A percentile compares a stretch with the other conserved stretches of the same genome.
Conservation (phyloP, 2,113 vertebrate species). For the Podarcis muralis region DNA sequence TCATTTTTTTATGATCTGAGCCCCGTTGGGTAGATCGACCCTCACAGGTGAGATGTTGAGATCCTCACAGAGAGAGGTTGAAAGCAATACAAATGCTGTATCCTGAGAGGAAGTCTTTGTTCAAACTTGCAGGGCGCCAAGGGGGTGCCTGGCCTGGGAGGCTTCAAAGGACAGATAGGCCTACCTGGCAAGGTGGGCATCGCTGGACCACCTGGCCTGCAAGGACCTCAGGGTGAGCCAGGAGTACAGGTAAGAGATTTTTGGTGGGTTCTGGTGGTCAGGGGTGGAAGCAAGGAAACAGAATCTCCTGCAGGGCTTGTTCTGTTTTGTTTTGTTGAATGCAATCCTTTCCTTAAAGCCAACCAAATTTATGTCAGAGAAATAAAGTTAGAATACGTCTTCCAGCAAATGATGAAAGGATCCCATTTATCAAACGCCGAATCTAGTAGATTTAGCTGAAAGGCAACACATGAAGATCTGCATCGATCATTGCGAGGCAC, state of each 20-base stretch:
- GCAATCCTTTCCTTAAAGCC: too few relatives aligned
- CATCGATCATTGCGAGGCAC: too few relatives aligned
- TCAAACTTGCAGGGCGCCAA: constrained; percentile 74
- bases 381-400: too few relatives aligned
- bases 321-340: too few relatives aligned
- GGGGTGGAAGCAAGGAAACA: background rate
- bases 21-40: background rate
- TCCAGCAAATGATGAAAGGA: too few relatives aligned
- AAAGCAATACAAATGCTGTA: background rate
- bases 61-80: too few relatives aligned
- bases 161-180: constrained; percentile 84
- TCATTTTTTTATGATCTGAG: background rate
- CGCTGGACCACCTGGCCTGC: constrained; percentile 69
- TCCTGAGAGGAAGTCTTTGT: background rate
- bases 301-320: background rate
- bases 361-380: background rate
- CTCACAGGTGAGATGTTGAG: too few relatives aligned
- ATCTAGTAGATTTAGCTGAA: too few relatives aligned
- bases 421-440: too few relatives aligned
- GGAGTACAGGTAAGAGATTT: constrained; percentile 79
- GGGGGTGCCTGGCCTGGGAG: constrained; percentile 84
- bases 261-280: background rate
- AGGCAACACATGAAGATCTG: too few relatives aligned
- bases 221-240: constrained; percentile 74
- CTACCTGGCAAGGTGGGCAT: constrained; percentile 72